phyloP scores from a whole-genome alignment of 2,797 vertebrate genomes.

The Myotis findleyi region DNA sequence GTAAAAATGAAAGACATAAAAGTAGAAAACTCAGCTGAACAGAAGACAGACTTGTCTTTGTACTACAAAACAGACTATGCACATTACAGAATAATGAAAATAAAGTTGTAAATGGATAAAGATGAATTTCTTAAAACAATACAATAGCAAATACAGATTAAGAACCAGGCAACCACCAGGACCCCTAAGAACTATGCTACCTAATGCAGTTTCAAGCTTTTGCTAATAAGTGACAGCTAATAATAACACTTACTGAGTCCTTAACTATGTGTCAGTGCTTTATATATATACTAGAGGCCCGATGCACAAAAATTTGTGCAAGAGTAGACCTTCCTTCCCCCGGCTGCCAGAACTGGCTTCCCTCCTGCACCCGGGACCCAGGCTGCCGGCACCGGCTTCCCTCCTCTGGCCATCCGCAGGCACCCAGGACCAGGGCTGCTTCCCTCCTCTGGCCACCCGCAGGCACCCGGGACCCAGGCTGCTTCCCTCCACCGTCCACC shows the following conservation, averaged over 20 bases:
- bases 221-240: constrained; percentile 1
- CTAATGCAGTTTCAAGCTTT: not conserved
- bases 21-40: not conserved
- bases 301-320: too few species aligned
- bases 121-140: not conserved
- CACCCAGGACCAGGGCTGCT: too few species aligned
- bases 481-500: too few species aligned
- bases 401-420: too few species aligned
- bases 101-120: not conserved
- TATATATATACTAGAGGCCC: not conserved
- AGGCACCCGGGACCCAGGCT: too few species aligned
- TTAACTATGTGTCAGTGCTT: not conserved
- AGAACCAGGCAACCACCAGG: not conserved
- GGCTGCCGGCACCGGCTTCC: too few species aligned
- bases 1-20: not conserved
- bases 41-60: constrained; percentile 1
- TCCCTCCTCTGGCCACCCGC: too few species aligned
- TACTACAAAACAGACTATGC: not conserved
- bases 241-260: not conserved
- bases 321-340: too few species aligned
- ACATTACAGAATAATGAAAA: constrained; percentile 22
- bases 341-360: too few species aligned
- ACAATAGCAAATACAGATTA: not conserved
- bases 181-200: not conserved
- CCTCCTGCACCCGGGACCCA: too few species aligned